Conservation (phyloP, 2,888 invertebrate genomes). For the Dasypogon diadema region DNA sequence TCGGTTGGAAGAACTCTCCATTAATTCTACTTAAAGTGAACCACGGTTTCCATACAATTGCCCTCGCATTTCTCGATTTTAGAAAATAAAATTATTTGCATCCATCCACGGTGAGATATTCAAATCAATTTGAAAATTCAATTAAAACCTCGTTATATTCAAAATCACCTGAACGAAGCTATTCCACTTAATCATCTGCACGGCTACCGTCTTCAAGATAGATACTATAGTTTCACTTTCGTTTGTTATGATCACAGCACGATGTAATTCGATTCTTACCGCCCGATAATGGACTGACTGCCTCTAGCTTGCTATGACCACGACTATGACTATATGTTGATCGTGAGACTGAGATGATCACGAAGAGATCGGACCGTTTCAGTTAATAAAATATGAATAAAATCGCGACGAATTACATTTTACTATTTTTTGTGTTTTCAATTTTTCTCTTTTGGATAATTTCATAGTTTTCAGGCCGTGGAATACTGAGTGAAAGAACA, state of each 20-base stretch:
- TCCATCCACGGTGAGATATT: conserved; percentile 11
- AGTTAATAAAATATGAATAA: conserved; percentile 30
- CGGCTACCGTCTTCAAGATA: not conserved
- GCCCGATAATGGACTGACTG: conserved; percentile 9
- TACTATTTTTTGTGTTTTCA: no score
- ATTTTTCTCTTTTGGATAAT: not conserved
- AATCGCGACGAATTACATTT: conserved; percentile 3
- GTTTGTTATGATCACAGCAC: conserved; percentile 20
- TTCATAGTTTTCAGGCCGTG: conserved; percentile 4
- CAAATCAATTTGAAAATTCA: conserved; percentile 17
- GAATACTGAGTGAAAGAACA: conserved; percentile 27
- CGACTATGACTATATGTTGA: not conserved
- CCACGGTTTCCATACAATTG: conserved; percentile 1
- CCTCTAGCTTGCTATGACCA: no score
- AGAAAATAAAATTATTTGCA: conserved; percentile 17
- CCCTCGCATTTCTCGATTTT: no score
- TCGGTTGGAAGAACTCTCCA: conserved; percentile 20
- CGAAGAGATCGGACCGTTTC: conserved; percentile 3
- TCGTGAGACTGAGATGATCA: not conserved
- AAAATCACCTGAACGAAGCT: conserved; percentile 36
- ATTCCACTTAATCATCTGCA: conserved; percentile 35
- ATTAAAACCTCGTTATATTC: conserved; percentile 17
- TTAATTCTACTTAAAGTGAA: conserved; percentile 16
- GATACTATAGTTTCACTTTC: conserved; percentile 22
- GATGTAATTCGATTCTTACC: conserved; percentile 22